phyloP scores from a whole-genome alignment of 2,113 vertebrate genomes.

The Elachura formosa region DNA sequence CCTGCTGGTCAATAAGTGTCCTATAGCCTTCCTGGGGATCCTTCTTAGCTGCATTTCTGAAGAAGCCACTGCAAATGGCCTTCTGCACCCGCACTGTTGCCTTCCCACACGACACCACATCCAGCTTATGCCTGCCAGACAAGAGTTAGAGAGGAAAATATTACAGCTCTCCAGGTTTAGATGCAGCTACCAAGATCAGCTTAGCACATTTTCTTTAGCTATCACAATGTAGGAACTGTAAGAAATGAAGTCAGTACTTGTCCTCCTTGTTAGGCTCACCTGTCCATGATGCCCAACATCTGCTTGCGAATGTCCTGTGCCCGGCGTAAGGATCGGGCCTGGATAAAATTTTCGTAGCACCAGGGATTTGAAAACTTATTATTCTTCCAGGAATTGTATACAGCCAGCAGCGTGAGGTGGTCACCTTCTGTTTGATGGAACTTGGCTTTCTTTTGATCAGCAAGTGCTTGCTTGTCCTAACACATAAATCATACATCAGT shows the following conservation, averaged over 20 bases:
- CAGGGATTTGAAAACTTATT: slow-evolving; percentile 99
- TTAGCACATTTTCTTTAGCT: not conserved
- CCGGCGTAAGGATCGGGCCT: slow-evolving; percentile 90
- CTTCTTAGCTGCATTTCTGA: slow-evolving; percentile 95
- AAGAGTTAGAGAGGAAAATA: not conserved
- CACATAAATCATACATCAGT: not conserved
- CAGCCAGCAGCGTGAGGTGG: slow-evolving; percentile 93
- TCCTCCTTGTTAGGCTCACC: slow-evolving; percentile 61
- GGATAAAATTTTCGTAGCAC: slow-evolving; percentile 99
- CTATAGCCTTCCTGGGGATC: slow-evolving; percentile 97
- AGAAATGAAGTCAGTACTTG: not conserved
- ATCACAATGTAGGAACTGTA: not conserved
- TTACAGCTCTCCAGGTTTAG: not conserved
- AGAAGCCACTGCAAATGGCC: slow-evolving; percentile 97
- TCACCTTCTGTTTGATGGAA: slow-evolving; percentile 98
- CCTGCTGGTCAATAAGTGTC: slow-evolving; percentile 95
- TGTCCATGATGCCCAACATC: slow-evolving; percentile 99
- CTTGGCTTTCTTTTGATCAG: slow-evolving; percentile 98
- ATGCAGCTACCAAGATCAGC: not conserved
- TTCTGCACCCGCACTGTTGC: slow-evolving; percentile 96
- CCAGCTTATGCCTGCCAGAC: slow-evolving; percentile 86
- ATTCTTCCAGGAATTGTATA: slow-evolving; percentile 99
- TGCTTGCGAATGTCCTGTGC: slow-evolving; percentile 98
- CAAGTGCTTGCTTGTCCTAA: slow-evolving; percentile 96
- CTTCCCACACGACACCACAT: slow-evolving; percentile 96